phyloP scores from a whole-genome alignment of 2,888 invertebrate species.

The Megaustenia siamemsis region DNA sequence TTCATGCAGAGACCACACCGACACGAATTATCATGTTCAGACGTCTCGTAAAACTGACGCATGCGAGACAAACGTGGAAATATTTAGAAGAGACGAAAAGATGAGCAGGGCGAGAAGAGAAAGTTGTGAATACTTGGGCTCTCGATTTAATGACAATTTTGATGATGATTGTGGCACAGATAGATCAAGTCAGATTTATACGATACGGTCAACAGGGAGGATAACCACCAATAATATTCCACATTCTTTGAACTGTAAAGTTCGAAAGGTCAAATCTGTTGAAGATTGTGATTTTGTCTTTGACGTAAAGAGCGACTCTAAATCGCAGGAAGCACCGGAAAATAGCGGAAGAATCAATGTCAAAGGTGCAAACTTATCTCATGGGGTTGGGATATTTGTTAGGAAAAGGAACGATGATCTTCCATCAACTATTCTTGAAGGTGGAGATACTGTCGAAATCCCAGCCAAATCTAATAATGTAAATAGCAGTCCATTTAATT shows the following conservation, averaged over 20 bases:
- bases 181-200: not conserved
- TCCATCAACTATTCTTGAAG: not conserved
- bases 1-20: too few species aligned
- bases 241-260: not conserved
- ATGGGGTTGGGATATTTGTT: not conserved
- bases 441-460: not conserved
- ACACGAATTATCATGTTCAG: too few species aligned
- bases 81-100: not conserved
- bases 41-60: too few species aligned
- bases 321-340: too few species aligned
- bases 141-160: not conserved
- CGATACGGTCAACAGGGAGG: not conserved
- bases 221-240: not conserved
- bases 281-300: not conserved
- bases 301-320: not conserved
- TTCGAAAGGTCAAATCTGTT: not conserved
- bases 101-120: not conserved
- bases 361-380: not conserved
- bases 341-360: not conserved
- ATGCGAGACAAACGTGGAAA: not conserved
- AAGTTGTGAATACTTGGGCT: not conserved
- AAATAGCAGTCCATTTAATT: not conserved
- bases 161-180: not conserved
- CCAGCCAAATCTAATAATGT: not conserved
- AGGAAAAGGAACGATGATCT: not conserved